Evolutionary conservation across 64 coral and sea anemone genomes (phyloP), one percentile per base, ranked within the genome.

Genomic region (Actinia tenebrosa): DNA sequence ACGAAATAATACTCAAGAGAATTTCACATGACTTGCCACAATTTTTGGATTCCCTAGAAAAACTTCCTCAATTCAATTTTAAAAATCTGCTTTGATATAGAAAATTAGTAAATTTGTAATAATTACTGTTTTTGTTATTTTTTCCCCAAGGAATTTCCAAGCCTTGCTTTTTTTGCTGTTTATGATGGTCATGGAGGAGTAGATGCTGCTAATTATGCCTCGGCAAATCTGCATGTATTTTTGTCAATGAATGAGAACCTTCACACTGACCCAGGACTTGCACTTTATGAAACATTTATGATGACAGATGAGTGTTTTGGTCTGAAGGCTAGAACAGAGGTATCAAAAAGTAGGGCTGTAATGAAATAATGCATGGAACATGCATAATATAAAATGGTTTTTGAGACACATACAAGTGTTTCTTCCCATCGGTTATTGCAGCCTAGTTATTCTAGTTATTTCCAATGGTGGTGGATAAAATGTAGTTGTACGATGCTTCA

Each of bases 131-230:
- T 45, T 43, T 19, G 56, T 25, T 60, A 45, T 55, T 80, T 80
- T 87, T 79, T 92, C 7, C 45, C 26, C 30, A 85, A 98, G 96
- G 93, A 90, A 44, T 90, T 79, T 68, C 88, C 90, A 68, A 92
- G 84, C 78, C 91, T 94, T 23, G 93, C 96, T 19, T 98, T 90
- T 61, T 98, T 98, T 95, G 96, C 93, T 89, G 96, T 98, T 43
- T 98, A 92, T 90, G 96, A 98, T 92, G 96, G 96, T 9, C 96
- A 98, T 86, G 93, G 96, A 88, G 96, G 96, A 55, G 69, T 87
- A 26, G 96, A 98, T 86, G 93, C 92, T 44, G 93, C 96, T 55
- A 56, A 56, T 46, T 98, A 92, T 85, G 87, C 96, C 30, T 64
- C 92, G 2, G 84, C 80, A 45, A 90, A 98, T 8, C 86, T 98